Percentiles rank a stretch among this genome's conserved stretches.
phyloP scores from a whole-genome alignment of 2,797 vertebrate genomes.

The Sitta carolinensis region DNA sequence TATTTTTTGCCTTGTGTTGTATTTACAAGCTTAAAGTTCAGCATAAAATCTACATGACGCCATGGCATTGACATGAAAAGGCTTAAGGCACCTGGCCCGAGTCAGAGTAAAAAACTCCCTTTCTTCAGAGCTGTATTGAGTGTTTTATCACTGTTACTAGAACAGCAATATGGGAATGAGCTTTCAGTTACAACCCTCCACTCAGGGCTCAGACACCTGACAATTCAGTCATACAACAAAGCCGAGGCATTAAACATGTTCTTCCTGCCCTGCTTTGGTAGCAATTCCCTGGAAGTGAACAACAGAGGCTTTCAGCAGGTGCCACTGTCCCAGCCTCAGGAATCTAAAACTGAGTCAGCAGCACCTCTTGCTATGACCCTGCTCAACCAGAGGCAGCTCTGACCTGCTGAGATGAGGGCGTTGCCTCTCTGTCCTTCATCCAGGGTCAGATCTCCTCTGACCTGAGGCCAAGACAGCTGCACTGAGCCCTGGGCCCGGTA shows the following conservation, averaged over 20 bases:
- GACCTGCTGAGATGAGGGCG: accelerated
- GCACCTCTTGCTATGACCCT: neutral
- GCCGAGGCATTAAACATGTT: neutral
- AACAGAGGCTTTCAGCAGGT: neutral
- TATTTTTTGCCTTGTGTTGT: neutral
- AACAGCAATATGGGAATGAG: neutral
- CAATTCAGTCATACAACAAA: neutral
- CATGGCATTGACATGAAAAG: neutral
- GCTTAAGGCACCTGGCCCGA: neutral
- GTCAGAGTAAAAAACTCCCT: neutral
- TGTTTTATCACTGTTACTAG: neutral
- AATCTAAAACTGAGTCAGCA: neutral
- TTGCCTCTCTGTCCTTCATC: neutral
- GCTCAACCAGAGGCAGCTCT: accelerated
- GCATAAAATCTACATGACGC: neutral
- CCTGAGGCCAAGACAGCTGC: accelerated
- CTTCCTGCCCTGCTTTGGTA: neutral
- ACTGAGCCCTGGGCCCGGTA: neutral
- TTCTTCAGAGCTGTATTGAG: neutral
- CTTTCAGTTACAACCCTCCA: neutral
- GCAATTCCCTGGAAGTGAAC: neutral
- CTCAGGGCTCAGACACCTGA: neutral
- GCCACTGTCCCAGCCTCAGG: neutral
- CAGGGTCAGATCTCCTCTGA: neutral
- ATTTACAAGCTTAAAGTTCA: neutral